Evolutionary conservation across 2,797 vertebrate species (phyloP).

Genomic region (Philypnodon macrostomus): DNA sequence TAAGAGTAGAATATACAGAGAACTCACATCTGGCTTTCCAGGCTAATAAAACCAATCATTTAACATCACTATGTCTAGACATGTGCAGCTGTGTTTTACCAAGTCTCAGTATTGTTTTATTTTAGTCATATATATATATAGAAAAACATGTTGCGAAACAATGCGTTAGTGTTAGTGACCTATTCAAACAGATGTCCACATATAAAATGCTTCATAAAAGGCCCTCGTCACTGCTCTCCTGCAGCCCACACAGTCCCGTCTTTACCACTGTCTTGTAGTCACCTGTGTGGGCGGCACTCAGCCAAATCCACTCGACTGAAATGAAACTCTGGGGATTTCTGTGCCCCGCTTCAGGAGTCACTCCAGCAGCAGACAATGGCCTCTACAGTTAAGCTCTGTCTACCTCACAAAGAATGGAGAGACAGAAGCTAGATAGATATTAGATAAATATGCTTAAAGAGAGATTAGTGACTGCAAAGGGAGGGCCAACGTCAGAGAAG

Average conservation of each 20-base stretch:
- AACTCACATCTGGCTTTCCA: too few species aligned
- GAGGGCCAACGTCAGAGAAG: slow-evolving; percentile 53
- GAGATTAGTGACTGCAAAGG: slow-evolving; percentile 29
- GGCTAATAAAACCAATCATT: background rate
- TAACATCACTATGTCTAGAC: background rate
- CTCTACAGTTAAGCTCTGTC: slow-evolving; percentile 24
- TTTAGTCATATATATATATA: too few species aligned
- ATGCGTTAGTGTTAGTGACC: slow-evolving; percentile 30
- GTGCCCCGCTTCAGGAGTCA: slow-evolving; percentile 45
- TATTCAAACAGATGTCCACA: slow-evolving; percentile 4
- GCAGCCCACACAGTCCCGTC: background rate
- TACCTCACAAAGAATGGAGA: slow-evolving; percentile 58
- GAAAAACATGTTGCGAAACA: slow-evolving; percentile 4
- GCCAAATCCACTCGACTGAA: slow-evolving; percentile 69
- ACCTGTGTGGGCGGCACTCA: slow-evolving; percentile 67
- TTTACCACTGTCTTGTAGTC: slow-evolving; percentile 25
- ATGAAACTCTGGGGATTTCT: slow-evolving; percentile 62
- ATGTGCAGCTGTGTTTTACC: slow-evolving; percentile 12
- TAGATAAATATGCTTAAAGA: slow-evolving; percentile 41
- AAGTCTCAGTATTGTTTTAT: too few species aligned
- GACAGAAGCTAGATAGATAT: slow-evolving; percentile 57
- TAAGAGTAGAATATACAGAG: too few species aligned
- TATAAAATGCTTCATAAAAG: too few species aligned
- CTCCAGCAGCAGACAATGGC: slow-evolving; percentile 19
- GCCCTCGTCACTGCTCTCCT: too few species aligned